These are phyloP conservation scores for Sarotherodon lohbergeri DNA, from an alignment of 2,113 vertebrate genomes.

Conservation along the genomic window DNA sequence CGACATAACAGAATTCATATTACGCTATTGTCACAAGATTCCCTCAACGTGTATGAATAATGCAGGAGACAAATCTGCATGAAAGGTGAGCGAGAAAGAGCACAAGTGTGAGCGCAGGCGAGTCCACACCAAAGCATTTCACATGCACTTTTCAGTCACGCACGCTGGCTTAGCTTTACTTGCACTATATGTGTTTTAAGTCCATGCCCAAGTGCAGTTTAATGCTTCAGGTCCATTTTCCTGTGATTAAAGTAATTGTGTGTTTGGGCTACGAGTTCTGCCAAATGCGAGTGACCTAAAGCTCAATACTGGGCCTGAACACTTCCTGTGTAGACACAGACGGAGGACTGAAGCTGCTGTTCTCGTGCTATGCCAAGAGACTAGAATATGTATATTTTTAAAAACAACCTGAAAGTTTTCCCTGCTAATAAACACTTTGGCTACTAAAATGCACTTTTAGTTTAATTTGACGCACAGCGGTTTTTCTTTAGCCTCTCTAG, in stretches of 20 bases:
- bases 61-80: constrained; percentile 56
- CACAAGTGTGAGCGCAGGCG: not conserved
- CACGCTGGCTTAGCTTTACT: not conserved
- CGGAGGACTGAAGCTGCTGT: not conserved
- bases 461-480: not conserved
- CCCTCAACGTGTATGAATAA: constrained; percentile 54
- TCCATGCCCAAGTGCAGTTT: not conserved
- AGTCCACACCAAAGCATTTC: not conserved
- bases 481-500: not conserved
- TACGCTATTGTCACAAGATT: constrained; percentile 17
- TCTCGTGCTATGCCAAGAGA: not conserved
- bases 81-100: constrained; percentile 19
- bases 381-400: not conserved
- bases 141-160: not conserved
- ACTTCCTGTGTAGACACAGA: not conserved
- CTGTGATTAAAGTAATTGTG: not conserved
- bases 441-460: not conserved
- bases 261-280: not conserved
- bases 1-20: constrained; percentile 23
- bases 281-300: not conserved
- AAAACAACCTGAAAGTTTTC: not conserved
- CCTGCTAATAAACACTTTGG: not conserved
- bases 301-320: not conserved
- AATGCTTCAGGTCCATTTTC: not conserved
- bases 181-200: not conserved